A percentile compares a stretch with the other conserved stretches of the same genome.
Evolutionary conservation across 2,888 invertebrate genomes (phyloP).

Genomic region (Nephrotoma flavescens): DNA sequence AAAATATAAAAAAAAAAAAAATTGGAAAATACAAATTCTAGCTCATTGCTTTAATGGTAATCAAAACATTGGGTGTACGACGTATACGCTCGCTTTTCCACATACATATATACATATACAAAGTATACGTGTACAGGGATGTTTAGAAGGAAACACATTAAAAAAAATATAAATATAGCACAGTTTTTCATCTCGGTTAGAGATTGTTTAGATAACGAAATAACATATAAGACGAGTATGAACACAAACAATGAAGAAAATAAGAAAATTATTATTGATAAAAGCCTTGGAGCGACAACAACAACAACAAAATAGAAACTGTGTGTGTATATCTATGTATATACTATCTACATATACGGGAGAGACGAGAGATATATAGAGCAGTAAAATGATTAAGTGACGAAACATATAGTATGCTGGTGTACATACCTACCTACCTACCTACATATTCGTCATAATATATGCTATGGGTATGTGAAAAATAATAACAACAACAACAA

Average conservation of each 20-base stretch:
- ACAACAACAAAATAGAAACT: neutral
- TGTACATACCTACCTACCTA: neutral
- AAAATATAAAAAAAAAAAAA: neutral
- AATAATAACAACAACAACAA: neutral
- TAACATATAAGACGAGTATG: neutral
- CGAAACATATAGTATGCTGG: neutral
- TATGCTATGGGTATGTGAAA: neutral
- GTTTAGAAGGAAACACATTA: neutral
- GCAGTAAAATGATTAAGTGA: neutral
- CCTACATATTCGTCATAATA: too few relatives aligned
- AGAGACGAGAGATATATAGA: neutral
- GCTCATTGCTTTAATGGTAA: neutral
- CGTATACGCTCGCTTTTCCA: neutral
- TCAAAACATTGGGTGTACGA: neutral
- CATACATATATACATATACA: neutral
- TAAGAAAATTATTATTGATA: conserved; percentile 2
- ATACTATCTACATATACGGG: too few relatives aligned
- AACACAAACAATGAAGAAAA: neutral
- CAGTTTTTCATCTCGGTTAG: neutral
- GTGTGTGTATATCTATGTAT: neutral
- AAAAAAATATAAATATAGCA: neutral
- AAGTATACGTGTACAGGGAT: neutral
- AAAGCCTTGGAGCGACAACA: neutral
- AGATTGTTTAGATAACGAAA: neutral
- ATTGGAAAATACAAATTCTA: neutral